phyloP scores from a whole-genome alignment of 2,797 vertebrate genomes.

The Salmo trutta region DNA sequence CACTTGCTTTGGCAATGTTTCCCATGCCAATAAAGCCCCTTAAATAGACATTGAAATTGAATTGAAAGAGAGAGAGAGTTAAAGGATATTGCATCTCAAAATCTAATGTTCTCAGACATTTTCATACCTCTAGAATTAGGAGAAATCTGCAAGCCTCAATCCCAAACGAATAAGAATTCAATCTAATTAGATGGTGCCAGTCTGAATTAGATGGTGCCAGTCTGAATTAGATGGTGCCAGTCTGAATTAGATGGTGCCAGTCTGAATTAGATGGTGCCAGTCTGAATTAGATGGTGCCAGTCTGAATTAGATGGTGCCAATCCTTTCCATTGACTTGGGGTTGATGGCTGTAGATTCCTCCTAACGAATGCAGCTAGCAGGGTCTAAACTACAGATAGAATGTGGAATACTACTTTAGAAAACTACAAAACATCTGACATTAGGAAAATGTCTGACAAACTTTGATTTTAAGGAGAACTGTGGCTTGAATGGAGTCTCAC shows the following conservation, averaged over 20 bases:
- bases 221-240: too few species aligned
- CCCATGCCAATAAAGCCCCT: too few species aligned
- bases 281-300: constrained; percentile 60
- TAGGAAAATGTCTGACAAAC: constrained; percentile 7
- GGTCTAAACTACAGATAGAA: background rate
- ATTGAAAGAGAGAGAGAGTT: background rate
- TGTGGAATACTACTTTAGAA: background rate
- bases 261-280: too few species aligned
- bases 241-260: too few species aligned
- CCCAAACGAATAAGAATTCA: constrained; percentile 20
- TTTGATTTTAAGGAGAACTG: background rate
- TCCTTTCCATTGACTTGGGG: constrained; percentile 44
- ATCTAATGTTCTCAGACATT: background rate
- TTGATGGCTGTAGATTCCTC: constrained; percentile 34
- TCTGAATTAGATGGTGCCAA: constrained; percentile 62
- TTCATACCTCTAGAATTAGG: constrained; percentile 10
- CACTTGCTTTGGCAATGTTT: too few species aligned
- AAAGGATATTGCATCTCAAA: background rate
- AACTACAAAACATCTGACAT: background rate
- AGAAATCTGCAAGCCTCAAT: background rate
- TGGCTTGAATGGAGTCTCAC: constrained; percentile 43
- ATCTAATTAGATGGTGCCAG: constrained; percentile 53
- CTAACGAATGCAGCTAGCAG: background rate
- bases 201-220: too few species aligned
- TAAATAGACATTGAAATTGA: too few species aligned